Evolutionary conservation across 2,888 invertebrate species (phyloP).

Genomic region (Calephelis perditalis): DNA sequence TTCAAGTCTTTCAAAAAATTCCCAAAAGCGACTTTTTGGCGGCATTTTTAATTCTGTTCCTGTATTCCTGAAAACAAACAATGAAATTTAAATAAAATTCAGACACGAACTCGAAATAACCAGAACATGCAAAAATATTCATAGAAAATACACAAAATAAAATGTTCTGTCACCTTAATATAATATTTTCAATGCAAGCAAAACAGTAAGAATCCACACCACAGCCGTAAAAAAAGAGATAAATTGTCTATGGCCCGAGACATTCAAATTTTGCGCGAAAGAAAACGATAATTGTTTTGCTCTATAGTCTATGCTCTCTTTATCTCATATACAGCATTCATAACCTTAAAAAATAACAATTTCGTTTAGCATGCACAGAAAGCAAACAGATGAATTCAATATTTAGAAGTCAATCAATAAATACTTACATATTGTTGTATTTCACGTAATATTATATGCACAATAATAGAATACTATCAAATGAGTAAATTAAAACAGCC

Average conservation of each 20-base stretch:
- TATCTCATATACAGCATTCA: neutral
- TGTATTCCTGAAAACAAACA: constrained; percentile 14
- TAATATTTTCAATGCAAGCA: constrained; percentile 23
- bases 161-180: constrained; percentile 23
- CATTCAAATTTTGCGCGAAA: constrained; percentile 22
- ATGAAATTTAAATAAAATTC: constrained; percentile 3
- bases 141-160: constrained; percentile 23
- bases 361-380: no score
- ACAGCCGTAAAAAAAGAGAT: constrained; percentile 23
- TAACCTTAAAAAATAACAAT: no score
- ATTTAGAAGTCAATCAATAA: no score
- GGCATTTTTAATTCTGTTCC: constrained; percentile 12
- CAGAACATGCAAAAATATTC: no score
- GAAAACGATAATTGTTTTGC: constrained; percentile 19
- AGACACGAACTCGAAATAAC: no score
- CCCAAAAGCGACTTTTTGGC: constrained; percentile 13
- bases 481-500: no score
- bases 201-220: constrained; percentile 23
- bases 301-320: constrained; percentile 15
- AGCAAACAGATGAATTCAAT: no score
- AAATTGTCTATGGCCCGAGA: constrained; percentile 22
- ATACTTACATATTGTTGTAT: no score
- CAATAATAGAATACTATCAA: no score
- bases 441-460: no score
- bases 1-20: constrained; percentile 13